These are phyloP conservation scores for Loriculus beryllinus DNA, from an alignment of 2,797 vertebrate species.

Conservation along the genomic window DNA sequence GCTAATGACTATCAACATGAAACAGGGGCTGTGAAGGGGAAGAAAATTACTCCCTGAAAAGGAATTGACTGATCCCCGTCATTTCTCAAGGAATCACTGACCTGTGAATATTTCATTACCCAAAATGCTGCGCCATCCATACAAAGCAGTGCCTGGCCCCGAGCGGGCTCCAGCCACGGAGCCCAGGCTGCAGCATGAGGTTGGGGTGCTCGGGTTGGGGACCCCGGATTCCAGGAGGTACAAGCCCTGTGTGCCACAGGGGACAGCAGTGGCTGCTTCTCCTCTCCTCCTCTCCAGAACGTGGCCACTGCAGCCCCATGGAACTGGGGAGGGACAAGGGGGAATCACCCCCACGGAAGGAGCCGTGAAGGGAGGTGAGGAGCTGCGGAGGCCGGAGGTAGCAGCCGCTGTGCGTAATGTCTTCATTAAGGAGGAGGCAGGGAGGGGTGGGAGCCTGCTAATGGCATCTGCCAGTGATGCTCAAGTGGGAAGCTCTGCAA, in stretches of 20 bases:
- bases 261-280: accelerated
- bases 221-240: neutral
- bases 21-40: conserved; percentile 81
- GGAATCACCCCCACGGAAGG: neutral
- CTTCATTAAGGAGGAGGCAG: neutral
- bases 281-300: neutral
- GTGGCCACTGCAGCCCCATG: accelerated
- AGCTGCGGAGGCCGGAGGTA: neutral
- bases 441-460: neutral
- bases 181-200: accelerated
- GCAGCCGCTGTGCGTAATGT: neutral
- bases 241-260: neutral
- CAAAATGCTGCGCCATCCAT: conserved; percentile 84
- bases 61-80: conserved; percentile 93
- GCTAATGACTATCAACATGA: conserved; percentile 87
- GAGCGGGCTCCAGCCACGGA: neutral
- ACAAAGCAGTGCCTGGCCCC: conserved; percentile 73
- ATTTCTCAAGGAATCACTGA: conserved; percentile 95
- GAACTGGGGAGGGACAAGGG: neutral
- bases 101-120: conserved; percentile 99
- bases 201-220: accelerated
- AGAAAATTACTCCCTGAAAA: conserved; percentile 91
- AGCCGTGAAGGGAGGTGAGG: neutral
- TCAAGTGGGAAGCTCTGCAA: neutral
- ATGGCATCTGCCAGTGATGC: neutral